phyloP scores from a whole-genome alignment of 2,113 vertebrate species.

The Cyanocitta stelleri region DNA sequence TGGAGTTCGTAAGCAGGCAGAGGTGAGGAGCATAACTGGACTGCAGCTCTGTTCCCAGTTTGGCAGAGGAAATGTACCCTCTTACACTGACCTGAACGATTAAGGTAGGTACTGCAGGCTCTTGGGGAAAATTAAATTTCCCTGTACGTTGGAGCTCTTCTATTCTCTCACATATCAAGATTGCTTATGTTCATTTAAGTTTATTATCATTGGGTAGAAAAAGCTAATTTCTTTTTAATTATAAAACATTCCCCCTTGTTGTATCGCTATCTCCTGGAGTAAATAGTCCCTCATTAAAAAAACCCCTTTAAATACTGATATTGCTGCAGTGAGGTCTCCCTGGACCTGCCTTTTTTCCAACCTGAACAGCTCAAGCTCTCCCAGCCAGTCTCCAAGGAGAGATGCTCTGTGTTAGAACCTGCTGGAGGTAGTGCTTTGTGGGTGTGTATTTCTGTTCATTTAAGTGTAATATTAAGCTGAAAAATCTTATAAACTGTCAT shows the following conservation, averaged over 20 bases:
- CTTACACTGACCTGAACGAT: not conserved
- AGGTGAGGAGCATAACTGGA: not conserved
- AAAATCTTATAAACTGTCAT: not conserved
- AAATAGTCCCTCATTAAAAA: not conserved
- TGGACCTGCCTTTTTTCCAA: not conserved
- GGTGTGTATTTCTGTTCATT: not conserved
- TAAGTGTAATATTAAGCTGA: not conserved
- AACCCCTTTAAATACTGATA: not conserved
- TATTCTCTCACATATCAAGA: not conserved
- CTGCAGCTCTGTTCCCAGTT: not conserved
- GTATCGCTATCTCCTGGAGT: fast-evolving
- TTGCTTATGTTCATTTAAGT: not conserved
- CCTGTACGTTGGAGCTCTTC: not conserved
- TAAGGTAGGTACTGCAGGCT: not conserved
- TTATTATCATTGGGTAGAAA: not conserved
- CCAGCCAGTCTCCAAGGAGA: not conserved
- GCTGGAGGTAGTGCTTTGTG: not conserved
- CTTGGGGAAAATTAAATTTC: not conserved
- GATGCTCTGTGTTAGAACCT: not conserved
- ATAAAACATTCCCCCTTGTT: not conserved
- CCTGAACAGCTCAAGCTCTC: not conserved
- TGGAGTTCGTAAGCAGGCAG: not conserved
- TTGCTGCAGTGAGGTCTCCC: not conserved
- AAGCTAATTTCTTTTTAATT: not conserved
- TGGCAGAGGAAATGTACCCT: not conserved